Conservation (phyloP, 2,888 invertebrate genomes). For the Smittia aterrima region DNA sequence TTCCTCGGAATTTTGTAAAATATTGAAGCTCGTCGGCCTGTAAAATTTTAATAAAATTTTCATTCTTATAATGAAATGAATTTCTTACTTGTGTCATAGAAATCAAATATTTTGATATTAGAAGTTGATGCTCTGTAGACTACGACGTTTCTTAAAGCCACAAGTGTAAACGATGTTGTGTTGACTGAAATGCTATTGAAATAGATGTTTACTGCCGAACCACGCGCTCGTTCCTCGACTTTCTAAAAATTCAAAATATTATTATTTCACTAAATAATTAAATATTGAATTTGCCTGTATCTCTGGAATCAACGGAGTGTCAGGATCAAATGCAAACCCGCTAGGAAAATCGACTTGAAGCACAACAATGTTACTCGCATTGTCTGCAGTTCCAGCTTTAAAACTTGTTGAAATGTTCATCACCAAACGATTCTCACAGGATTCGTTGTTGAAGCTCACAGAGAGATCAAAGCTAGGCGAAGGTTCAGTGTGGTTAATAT, state of each 20-base stretch:
- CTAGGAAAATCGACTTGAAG: slow-evolving; percentile 12
- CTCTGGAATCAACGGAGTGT: not conserved
- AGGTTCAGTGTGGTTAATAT: not conserved
- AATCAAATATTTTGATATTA: not conserved
- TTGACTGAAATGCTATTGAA: not conserved
- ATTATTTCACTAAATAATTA: no score
- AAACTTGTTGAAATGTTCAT: not conserved
- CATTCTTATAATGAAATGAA: not conserved
- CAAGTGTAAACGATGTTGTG: not conserved
- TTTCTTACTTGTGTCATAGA: slow-evolving; percentile 8
- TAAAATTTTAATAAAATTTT: not conserved
- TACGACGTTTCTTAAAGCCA: not conserved
- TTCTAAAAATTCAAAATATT: slow-evolving; percentile 1
- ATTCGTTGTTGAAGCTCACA: not conserved
- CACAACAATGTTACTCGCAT: not conserved
- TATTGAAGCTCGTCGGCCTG: not conserved
- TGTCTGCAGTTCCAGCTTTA: not conserved
- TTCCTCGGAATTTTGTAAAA: not conserved
- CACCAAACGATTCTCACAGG: not conserved
- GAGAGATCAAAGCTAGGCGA: not conserved
- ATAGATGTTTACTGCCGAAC: not conserved
- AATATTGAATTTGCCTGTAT: not conserved
- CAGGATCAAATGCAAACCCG: not conserved
- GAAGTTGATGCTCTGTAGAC: not conserved
- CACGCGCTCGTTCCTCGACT: not conserved